These are phyloP conservation scores for Bombus difficillimus DNA, from an alignment of 1,140 invertebrate genomes.

Conservation along the genomic window DNA sequence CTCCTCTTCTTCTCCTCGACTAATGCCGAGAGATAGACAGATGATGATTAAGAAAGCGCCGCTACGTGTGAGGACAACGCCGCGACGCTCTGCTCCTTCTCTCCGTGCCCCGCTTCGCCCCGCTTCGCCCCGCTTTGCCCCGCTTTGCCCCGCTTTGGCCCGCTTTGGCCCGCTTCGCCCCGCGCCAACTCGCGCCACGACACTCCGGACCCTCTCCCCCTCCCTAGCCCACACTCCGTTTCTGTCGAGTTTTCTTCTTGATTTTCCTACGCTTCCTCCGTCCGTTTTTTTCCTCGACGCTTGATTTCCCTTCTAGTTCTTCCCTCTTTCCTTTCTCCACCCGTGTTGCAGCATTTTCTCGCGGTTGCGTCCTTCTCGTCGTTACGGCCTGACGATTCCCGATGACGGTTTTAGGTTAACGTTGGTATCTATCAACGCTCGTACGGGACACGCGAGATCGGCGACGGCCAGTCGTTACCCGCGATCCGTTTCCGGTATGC, in stretches of 20 bases:
- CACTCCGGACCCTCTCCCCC: not conserved
- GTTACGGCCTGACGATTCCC: not conserved
- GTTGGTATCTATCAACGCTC: not conserved
- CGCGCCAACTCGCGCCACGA: not conserved
- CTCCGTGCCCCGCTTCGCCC: not conserved
- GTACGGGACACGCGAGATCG: not conserved
- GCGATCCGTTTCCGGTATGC: too few relatives aligned
- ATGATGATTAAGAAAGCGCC: conserved; percentile 83
- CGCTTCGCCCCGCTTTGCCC: not conserved
- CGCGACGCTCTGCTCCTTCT: conserved; percentile 67
- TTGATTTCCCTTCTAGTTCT: conserved; percentile 58
- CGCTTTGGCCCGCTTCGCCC: not conserved
- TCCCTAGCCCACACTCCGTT: too few relatives aligned
- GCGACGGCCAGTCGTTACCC: not conserved
- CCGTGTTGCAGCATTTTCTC: not conserved
- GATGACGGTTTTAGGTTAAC: not conserved
- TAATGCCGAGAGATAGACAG: conserved; percentile 81
- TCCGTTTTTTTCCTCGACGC: conserved; percentile 42
- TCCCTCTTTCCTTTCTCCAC: not conserved
- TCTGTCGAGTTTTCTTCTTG: conserved; percentile 54
- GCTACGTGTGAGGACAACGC: conserved; percentile 72
- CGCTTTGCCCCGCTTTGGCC: not conserved
- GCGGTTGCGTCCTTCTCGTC: not conserved
- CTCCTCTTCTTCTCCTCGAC: conserved; percentile 60
- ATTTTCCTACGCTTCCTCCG: conserved; percentile 57